Conservation (phyloP, 92 coral and sea anemone genomes). For the Hydrozoanthus gracilis region DNA sequence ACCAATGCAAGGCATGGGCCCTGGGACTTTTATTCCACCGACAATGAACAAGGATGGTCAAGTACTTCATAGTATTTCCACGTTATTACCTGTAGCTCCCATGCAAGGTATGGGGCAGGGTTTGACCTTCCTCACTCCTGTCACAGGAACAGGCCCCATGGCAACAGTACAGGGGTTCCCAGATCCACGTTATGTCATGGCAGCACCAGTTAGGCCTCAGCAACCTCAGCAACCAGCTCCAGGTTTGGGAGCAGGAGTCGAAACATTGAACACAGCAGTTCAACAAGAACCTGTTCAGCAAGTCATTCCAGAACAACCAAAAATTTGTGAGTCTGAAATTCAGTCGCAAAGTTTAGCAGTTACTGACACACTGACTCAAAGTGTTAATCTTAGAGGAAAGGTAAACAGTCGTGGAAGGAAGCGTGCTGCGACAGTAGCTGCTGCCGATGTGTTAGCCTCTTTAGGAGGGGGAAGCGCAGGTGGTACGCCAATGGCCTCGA, state of each 20-base stretch:
- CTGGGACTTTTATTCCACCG: constrained; percentile 64
- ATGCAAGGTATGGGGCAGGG: constrained; percentile 82
- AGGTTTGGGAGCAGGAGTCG: constrained; percentile 53
- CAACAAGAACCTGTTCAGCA: constrained; percentile 50
- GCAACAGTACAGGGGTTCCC: constrained; percentile 70
- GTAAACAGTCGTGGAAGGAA: constrained; percentile 68
- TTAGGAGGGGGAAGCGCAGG: constrained; percentile 78
- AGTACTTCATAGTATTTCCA: constrained; percentile 88
- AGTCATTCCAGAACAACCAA: constrained; percentile 1
- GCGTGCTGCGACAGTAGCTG: constrained; percentile 76
- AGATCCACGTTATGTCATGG: constrained; percentile 77
- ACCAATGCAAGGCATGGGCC: constrained; percentile 70
- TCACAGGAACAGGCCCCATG: constrained; percentile 68
- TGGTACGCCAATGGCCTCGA: constrained; percentile 88
- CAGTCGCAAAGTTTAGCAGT: constrained; percentile 5
- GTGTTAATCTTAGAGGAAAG: constrained; percentile 58
- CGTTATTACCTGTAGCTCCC: constrained; percentile 85
- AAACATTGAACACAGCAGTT: constrained; percentile 60
- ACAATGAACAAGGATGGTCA: constrained; percentile 83
- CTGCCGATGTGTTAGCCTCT: constrained; percentile 90
- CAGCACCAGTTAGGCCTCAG: constrained; percentile 70
- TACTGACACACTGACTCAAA: background rate
- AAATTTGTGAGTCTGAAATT: constrained; percentile 15
- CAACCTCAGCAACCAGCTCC: background rate
- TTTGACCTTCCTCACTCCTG: constrained; percentile 78